Evolutionary conservation across 2,797 vertebrate genomes (phyloP).

Genomic region (Sebastes vulpes): DNA sequence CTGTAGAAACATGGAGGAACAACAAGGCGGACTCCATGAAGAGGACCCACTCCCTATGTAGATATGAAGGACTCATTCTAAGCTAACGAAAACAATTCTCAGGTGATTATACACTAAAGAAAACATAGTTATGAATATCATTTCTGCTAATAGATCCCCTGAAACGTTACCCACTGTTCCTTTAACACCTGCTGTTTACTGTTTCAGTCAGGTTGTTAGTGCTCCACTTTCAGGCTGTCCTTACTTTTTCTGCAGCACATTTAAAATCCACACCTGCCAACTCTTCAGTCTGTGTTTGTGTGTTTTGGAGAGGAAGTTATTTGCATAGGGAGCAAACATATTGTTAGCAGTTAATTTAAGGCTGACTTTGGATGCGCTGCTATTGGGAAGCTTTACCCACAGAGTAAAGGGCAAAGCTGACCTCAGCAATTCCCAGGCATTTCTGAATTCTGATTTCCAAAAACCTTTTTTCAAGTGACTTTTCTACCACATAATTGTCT

Average conservation of each 20-base stretch:
- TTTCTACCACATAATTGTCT: slow-evolving; percentile 35
- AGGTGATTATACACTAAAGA: no score
- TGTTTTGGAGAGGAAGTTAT: slow-evolving; percentile 11
- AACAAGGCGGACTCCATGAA: not conserved
- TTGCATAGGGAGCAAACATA: slow-evolving; percentile 29
- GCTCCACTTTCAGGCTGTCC: slow-evolving; percentile 28
- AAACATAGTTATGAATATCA: no score
- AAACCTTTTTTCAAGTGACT: slow-evolving; percentile 39
- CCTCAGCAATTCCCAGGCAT: slow-evolving; percentile 43
- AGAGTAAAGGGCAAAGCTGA: slow-evolving; percentile 43
- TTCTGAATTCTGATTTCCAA: slow-evolving; percentile 33
- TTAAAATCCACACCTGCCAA: slow-evolving; percentile 42
- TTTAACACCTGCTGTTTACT: slow-evolving; percentile 21
- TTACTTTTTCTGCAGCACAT: slow-evolving; percentile 41
- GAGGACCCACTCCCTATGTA: not conserved
- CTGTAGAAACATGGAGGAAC: no score
- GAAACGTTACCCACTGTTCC: no score
- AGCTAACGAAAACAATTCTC: not conserved
- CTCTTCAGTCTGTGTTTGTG: slow-evolving; percentile 10
- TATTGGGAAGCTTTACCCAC: slow-evolving; percentile 12
- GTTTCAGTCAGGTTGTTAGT: slow-evolving; percentile 14
- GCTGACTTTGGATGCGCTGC: slow-evolving; percentile 39
- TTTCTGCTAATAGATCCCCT: no score
- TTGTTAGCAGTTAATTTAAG: slow-evolving; percentile 52
- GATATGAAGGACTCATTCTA: not conserved